These are phyloP conservation scores for Aptenodytes patagonicus DNA, from an alignment of 2,113 vertebrate genomes.

Conservation along the genomic window DNA sequence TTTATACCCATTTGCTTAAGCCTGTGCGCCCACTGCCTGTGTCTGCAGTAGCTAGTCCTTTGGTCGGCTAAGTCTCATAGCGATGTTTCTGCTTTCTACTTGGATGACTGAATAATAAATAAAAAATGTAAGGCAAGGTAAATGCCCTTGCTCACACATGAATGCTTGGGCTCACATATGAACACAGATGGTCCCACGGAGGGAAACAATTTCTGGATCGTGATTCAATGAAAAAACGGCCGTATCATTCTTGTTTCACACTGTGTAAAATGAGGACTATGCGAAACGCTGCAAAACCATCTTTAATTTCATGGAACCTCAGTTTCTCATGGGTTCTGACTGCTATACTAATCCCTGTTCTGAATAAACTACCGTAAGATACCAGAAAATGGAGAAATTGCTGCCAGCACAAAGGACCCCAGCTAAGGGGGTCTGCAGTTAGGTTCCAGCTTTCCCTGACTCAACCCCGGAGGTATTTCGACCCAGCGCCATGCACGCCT, in stretches of 20 bases:
- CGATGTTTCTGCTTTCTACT: neutral
- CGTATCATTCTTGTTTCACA: neutral
- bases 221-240: neutral
- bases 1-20: neutral
- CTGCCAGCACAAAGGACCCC: neutral
- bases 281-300: neutral
- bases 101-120: neutral
- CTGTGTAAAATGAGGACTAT: neutral
- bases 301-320: neutral
- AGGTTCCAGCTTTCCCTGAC: neutral
- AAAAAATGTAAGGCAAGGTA: neutral
- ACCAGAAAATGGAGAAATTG: neutral
- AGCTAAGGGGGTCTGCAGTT: neutral
- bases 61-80: neutral
- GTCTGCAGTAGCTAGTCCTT: neutral
- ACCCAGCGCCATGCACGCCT: rapidly evolving
- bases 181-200: neutral
- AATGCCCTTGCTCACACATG: neutral
- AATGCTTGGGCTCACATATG: neutral
- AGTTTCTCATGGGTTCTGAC: neutral
- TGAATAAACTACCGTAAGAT: neutral
- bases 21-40: neutral
- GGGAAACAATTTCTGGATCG: neutral
- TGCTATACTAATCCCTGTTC: neutral
- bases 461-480: neutral